Evolutionary conservation across 2,888 invertebrate species (phyloP).

Genomic region (Dusona sp.): DNA sequence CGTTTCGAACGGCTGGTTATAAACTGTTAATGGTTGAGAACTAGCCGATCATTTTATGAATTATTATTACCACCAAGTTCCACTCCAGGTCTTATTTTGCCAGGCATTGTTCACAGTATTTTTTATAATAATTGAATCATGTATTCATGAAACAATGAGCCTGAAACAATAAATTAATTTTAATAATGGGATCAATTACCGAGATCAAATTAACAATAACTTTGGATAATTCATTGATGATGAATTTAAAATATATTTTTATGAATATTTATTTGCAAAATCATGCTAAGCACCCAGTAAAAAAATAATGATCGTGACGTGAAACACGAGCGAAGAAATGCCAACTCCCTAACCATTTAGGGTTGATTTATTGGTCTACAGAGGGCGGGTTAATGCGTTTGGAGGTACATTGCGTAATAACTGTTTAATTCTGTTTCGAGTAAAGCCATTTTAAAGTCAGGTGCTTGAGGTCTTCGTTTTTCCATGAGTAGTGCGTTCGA

Average conservation of each 20-base stretch:
- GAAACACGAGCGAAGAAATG: not conserved
- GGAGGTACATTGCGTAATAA: not conserved
- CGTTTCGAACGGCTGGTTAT: not conserved
- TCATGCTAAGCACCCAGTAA: not conserved
- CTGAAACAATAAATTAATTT: not conserved
- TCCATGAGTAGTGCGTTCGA: conserved; percentile 70
- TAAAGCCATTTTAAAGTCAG: conserved; percentile 46
- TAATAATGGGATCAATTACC: no score
- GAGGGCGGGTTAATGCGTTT: conserved; percentile 27
- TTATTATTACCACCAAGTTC: not conserved
- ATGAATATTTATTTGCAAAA: not conserved
- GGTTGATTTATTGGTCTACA: conserved; percentile 31
- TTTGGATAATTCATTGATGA: no score
- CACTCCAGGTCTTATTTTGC: not conserved
- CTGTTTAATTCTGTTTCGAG: conserved; percentile 13
- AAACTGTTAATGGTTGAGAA: conserved; percentile 16
- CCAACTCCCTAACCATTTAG: conserved; percentile 11
- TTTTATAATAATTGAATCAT: not conserved
- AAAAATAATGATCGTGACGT: not conserved
- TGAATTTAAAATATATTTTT: no score
- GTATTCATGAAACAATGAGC: no score
- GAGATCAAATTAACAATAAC: no score
- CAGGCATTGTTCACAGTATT: not conserved
- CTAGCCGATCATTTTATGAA: no score
- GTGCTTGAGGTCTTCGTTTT: conserved; percentile 63